These are phyloP conservation scores for Chironomus tepperi DNA, from an alignment of 1,140 invertebrate genomes.

Conservation along the genomic window DNA sequence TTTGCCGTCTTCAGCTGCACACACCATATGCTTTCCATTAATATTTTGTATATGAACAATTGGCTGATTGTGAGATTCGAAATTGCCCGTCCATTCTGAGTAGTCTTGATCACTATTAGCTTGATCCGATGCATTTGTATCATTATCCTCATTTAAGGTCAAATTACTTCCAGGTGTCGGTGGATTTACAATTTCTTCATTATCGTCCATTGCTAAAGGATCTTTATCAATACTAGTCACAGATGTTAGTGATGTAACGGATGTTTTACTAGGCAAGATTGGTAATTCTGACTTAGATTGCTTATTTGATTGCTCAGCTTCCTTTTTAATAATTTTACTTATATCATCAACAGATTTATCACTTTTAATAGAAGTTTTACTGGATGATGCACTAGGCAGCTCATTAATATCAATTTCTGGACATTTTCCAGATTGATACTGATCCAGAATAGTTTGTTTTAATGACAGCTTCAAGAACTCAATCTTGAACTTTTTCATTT, in stretches of 20 bases:
- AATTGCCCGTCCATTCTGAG: slow-evolving; percentile 27
- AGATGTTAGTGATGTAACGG: not conserved
- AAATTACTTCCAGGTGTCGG: not conserved
- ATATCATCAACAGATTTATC: not conserved
- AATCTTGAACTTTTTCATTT: not conserved
- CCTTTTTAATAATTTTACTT: not conserved
- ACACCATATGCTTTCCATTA: slow-evolving; percentile 35
- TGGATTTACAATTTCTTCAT: not conserved
- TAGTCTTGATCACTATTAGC: slow-evolving; percentile 27
- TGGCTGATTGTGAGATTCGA: slow-evolving; percentile 30
- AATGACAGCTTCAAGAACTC: not conserved
- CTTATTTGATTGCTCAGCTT: not conserved
- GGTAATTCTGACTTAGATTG: not conserved
- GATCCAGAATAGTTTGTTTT: not conserved
- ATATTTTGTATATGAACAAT: slow-evolving; percentile 34
- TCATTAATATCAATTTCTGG: not conserved
- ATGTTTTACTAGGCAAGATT: not conserved
- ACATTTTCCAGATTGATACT: not conserved
- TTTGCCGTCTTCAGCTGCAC: slow-evolving; percentile 46
- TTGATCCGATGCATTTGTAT: not conserved
- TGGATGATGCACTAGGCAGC: not conserved
- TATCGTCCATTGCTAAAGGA: not conserved
- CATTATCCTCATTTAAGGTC: not conserved
- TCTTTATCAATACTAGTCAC: not conserved
- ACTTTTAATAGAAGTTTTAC: not conserved